These are phyloP conservation scores for Helleia helle DNA, from an alignment of 2,888 invertebrate genomes.

Conservation along the genomic window DNA sequence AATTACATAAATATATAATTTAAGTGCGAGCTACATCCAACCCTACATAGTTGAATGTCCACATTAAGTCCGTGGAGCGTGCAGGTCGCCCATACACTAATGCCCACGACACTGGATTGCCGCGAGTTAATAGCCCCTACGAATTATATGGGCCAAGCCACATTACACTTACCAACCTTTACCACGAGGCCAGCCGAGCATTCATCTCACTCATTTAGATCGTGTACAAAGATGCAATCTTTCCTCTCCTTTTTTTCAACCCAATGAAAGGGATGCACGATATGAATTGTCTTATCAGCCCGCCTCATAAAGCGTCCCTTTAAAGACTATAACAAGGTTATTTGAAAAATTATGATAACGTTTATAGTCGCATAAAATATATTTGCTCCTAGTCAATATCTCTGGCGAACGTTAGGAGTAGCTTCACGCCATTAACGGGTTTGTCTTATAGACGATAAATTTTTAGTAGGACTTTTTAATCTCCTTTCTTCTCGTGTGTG, in stretches of 20 bases:
- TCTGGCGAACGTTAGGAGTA: background rate
- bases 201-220: background rate
- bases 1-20: too few relatives aligned
- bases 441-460: background rate
- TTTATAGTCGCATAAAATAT: background rate
- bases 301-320: background rate
- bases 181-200: too few relatives aligned
- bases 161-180: slow-evolving; percentile 8
- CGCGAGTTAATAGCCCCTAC: slow-evolving; percentile 21
- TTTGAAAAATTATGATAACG: background rate
- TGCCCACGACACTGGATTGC: slow-evolving; percentile 20
- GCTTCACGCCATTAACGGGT: background rate
- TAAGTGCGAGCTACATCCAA: too few relatives aligned
- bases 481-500: background rate
- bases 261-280: too few relatives aligned
- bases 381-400: background rate
- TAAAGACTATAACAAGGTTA: background rate
- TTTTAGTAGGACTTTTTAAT: background rate
- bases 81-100: slow-evolving; percentile 16
- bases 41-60: slow-evolving; percentile 13
- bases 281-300: too few relatives aligned
- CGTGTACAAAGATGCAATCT: background rate
- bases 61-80: slow-evolving; percentile 19
- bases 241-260: too few relatives aligned
- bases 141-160: slow-evolving; percentile 17